Base-by-base conservation (phyloP, 2,113 vertebrate species). In the Eulemur macaco region DNA sequence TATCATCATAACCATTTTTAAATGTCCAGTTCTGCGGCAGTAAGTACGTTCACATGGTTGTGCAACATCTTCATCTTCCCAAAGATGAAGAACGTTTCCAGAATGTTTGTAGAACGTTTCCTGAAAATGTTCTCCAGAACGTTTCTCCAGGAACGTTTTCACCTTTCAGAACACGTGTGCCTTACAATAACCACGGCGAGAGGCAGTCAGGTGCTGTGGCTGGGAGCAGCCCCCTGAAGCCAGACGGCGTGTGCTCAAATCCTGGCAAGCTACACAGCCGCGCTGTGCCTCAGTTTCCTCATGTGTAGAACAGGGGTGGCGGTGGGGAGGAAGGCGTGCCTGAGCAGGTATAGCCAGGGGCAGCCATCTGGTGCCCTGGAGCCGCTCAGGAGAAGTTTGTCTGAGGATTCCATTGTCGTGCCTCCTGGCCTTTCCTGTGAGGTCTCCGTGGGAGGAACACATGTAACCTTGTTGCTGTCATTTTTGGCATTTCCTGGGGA, bases 261-360 rank as follows among this genome's bases (percentile, higher is more conserved):
- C 29, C 17, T 76, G 31, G 45, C 34, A 31, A 1, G 6, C 47
- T 4, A 1, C 1, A 5, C n/a, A 45, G 29, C 66, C 12, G 2
- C 0, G 12, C 23, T 11, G 12, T 31, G 37, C 66, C 58, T 64
- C 31, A 4, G 52, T 56, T 52, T n/a, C 47, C 31, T 56, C 29
- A 45, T 27, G 34, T 37, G 58, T 63, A 27, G 56, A 31, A 23
- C 8, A 21, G 47, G 39, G 10, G 21, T 69, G 73, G 39, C 5
- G 25, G 15, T 17, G 1, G 78, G 37, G n/a, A 25, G 18, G 15
- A 50, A 56, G 5, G 6, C 83, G 73, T 39, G 60, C 39, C 50
- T 60, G 50, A 80, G 50, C 29, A 18, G 8, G 37, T 27, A 2
- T 54, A 39, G 81, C 20, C 6, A 8, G 39, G 18, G 8, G 63